These are phyloP conservation scores for Gephyroberyx darwinii DNA, from an alignment of 2,797 vertebrate genomes.

Conservation along the genomic window DNA sequence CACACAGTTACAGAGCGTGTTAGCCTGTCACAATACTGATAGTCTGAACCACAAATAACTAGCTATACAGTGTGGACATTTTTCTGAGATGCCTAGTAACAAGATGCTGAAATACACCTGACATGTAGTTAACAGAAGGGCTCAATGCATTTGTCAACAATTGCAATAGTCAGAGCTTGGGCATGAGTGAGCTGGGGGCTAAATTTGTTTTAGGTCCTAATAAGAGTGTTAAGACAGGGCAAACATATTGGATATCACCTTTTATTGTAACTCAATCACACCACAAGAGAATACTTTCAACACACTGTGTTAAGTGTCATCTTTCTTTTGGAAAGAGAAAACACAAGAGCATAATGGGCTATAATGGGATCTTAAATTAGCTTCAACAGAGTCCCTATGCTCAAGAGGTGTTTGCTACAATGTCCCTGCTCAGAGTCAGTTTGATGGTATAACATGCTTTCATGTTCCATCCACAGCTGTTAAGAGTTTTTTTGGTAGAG, in stretches of 20 bases:
- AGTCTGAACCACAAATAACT: constrained; percentile 38
- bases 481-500: no score
- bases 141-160: constrained; percentile 70
- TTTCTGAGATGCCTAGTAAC: constrained; percentile 43
- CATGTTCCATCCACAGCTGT: neutral
- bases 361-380: constrained; percentile 72
- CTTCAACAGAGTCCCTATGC: constrained; percentile 36
- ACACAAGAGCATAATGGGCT: constrained; percentile 62
- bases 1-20: constrained; percentile 18
- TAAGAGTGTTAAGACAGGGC: constrained; percentile 74
- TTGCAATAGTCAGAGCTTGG: constrained; percentile 43
- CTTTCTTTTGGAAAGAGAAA: constrained; percentile 66
- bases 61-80: constrained; percentile 28
- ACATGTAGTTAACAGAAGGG: constrained; percentile 57
- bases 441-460: neutral
- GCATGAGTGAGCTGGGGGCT: constrained; percentile 64
- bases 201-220: constrained; percentile 81
- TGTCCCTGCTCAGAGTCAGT: constrained; percentile 37
- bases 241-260: constrained; percentile 76
- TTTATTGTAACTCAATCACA: constrained; percentile 76
- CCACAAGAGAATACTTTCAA: constrained; percentile 72
- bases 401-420: constrained; percentile 58
- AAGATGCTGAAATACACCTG: constrained; percentile 58
- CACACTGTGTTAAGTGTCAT: constrained; percentile 50
- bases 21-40: constrained; percentile 26